Percentiles rank a stretch among this genome's conserved stretches.
Evolutionary conservation across 2,888 invertebrate genomes (phyloP).

Genomic region (Alsophila aescularia): DNA sequence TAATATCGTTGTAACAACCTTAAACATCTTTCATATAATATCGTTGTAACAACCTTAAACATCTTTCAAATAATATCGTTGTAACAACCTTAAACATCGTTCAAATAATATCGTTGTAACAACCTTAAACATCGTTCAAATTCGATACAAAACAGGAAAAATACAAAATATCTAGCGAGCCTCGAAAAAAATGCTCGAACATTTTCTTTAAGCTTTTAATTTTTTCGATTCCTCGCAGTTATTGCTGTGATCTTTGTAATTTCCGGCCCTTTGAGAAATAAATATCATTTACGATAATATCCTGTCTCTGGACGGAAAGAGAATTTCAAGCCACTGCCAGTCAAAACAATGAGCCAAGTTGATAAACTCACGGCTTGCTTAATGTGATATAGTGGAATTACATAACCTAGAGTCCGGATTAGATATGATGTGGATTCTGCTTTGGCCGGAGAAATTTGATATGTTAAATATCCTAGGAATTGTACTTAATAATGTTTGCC

Average conservation of each 20-base stretch:
- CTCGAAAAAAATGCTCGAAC: conserved; percentile 31
- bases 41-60: too few relatives aligned
- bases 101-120: neutral
- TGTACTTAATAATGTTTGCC: too few relatives aligned
- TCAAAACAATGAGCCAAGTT: conserved; percentile 15
- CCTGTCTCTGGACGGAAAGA: conserved; percentile 30
- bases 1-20: too few relatives aligned
- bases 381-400: neutral
- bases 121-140: neutral
- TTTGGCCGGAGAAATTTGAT: neutral
- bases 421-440: too few relatives aligned
- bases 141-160: conserved; percentile 13
- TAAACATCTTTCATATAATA: too few relatives aligned
- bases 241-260: conserved; percentile 43
- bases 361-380: conserved; percentile 1
- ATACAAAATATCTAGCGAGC: conserved; percentile 4
- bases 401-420: neutral
- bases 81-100: too few relatives aligned
- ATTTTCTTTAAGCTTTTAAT: conserved; percentile 28
- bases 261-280: conserved; percentile 49
- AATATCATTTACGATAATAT: conserved; percentile 50
- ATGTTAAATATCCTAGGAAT: too few relatives aligned
- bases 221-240: conserved; percentile 24
- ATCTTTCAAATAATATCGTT: too few relatives aligned
- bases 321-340: conserved; percentile 1